Conservation (phyloP, 2,797 vertebrate genomes). For the Pseudotriccus pelzelni region DNA sequence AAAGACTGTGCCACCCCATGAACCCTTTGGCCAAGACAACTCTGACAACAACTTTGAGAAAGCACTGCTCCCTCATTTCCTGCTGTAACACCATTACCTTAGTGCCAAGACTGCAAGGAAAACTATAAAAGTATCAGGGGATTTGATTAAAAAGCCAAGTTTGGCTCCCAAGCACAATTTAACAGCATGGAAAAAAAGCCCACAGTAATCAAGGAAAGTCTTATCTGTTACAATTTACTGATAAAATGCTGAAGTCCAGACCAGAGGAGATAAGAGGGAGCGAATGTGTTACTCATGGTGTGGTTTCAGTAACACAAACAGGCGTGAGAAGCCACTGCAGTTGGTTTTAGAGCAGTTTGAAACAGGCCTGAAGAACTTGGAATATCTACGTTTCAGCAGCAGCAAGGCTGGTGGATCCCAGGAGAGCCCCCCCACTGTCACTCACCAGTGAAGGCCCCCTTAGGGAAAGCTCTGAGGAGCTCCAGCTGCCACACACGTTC, state of each 20-base stretch:
- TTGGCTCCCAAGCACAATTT: neutral
- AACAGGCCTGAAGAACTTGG: neutral
- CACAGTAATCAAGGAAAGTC: neutral
- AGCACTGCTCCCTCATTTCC: neutral
- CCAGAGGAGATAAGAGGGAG: neutral
- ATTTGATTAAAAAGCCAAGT: neutral
- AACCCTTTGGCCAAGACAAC: neutral
- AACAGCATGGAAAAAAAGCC: neutral
- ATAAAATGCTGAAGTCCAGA: neutral
- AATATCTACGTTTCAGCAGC: neutral
- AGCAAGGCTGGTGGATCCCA: neutral
- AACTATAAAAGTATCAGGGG: neutral
- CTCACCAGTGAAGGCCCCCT: neutral
- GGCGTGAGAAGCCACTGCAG: neutral
- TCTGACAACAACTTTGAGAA: neutral
- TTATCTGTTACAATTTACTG: neutral
- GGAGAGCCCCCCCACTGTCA: neutral
- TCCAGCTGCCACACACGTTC: rapidly evolving
- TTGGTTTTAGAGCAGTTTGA: neutral
- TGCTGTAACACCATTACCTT: neutral
- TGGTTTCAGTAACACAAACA: rapidly evolving
- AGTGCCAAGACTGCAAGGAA: no score
- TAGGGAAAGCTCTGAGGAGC: neutral
- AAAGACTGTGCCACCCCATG: neutral
- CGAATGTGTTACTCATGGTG: neutral